Base-by-base conservation (phyloP, 92 coral and sea anemone genomes). In the Hydrozoanthus gracilis region DNA sequence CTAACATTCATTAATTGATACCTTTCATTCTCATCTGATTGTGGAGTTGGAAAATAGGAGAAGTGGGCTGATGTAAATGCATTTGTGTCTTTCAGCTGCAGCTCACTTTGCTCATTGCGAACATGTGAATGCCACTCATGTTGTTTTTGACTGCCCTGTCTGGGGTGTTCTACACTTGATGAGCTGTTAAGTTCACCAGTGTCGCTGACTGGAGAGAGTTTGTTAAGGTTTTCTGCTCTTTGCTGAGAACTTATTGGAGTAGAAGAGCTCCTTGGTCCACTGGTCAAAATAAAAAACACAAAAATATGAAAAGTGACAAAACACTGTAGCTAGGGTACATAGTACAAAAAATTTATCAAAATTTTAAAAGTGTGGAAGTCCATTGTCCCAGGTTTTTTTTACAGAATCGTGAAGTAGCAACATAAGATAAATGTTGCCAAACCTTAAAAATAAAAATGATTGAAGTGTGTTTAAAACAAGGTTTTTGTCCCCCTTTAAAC, bases 21-120 rank as follows among this genome's bases (percentile, higher is more conserved):
- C 79, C 79, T 74, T 16, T 50, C 39, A 47, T 16, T 74, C 12
- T 4, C 12, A 20, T 20, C 79, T 74, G 79, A 74, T 7, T 74
- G 79, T 50, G 79, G 60, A 50, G 79, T 74, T 35, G 79, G 60
- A 74, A 74, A n/a, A 3, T 55, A 74, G 51, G 58, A 60, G 56
- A 15, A 39, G 9, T 7, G 18, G 17, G 7, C 79, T 16, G 79
- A 60, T 8, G 78, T 45, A n/a, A 56, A 14, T 45, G 79, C 20
- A 74, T 27, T 27, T 27, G 58, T 20, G 35, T 74, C 61, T 50
- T 18, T 8, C 47, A 15, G 61, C 17, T 74, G 61, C 6, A 49
- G 54, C 51, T 74, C 61, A 16, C 20, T 46, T 0, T 60, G 15
- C 9, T 18, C 18, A 74, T 17, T 20, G 14, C 44, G 58, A 48